Conservation (phyloP, 2,888 invertebrate species). For the Euspilapteryx auroguttella region DNA sequence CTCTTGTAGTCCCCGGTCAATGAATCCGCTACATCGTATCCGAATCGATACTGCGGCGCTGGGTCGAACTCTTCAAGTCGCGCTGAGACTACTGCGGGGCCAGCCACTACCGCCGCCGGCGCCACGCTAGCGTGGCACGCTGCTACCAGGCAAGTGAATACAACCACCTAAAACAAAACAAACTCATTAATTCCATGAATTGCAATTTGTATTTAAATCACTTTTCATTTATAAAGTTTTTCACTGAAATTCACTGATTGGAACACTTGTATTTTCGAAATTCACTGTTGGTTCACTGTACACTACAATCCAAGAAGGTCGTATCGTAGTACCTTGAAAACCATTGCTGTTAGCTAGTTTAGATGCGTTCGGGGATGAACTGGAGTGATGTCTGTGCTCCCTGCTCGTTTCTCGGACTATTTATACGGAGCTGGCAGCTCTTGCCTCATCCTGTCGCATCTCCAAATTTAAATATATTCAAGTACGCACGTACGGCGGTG, state of each 20-base stretch:
- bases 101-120: slow-evolving; percentile 23
- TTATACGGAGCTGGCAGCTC: slow-evolving; percentile 10
- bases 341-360: slow-evolving; percentile 30
- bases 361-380: slow-evolving; percentile 38
- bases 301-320: no score
- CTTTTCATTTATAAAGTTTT: no score
- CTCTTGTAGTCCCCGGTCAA: slow-evolving; percentile 49
- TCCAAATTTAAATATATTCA: slow-evolving; percentile 61
- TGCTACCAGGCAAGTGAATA: slow-evolving; percentile 39
- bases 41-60: slow-evolving; percentile 58
- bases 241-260: no score
- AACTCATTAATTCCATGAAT: no score
- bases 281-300: no score
- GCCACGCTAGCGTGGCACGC: slow-evolving; percentile 30
- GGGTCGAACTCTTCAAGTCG: slow-evolving; percentile 52
- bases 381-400: slow-evolving; percentile 44
- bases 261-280: no score
- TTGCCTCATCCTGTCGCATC: slow-evolving; percentile 56
- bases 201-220: no score
- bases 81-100: slow-evolving; percentile 20
- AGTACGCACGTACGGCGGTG: slow-evolving; percentile 53
- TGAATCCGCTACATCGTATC: slow-evolving; percentile 41
- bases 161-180: slow-evolving; percentile 34
- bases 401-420: slow-evolving; percentile 14
- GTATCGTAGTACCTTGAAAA: slow-evolving; percentile 45